These are phyloP conservation scores for Chromoteleia sp. DNA, from an alignment of 2,888 invertebrate species.

Conservation along the genomic window DNA sequence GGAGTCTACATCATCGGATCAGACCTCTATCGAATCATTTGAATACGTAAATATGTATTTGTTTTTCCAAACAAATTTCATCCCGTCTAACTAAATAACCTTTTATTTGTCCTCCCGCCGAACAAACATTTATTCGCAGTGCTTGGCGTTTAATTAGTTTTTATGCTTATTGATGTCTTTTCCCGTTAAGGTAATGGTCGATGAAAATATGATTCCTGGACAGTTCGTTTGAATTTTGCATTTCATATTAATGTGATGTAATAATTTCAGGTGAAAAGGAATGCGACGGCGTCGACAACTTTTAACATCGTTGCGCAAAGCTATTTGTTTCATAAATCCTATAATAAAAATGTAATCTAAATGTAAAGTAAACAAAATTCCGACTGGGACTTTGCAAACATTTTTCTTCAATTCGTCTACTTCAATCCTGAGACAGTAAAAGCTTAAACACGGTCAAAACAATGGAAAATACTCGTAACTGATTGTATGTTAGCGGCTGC, in stretches of 20 bases:
- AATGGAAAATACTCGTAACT: conserved; percentile 35
- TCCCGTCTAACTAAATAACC: conserved; percentile 35
- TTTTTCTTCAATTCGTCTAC: conserved; percentile 35
- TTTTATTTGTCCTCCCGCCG: conserved; percentile 17
- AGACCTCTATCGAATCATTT: conserved; percentile 48
- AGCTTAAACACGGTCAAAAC: conserved; percentile 15
- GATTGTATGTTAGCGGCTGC: conserved; percentile 14
- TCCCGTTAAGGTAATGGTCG: neutral
- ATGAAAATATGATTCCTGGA: neutral
- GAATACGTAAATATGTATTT: conserved; percentile 52
- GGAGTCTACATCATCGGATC: conserved; percentile 45
- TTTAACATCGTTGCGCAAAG: conserved; percentile 1
- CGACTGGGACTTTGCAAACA: conserved; percentile 5
- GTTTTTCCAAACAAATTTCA: conserved; percentile 48
- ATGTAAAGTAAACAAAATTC: conserved; percentile 24
- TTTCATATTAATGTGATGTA: too few relatives aligned
- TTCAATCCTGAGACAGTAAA: conserved; percentile 25
- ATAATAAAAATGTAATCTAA: conserved; percentile 21
- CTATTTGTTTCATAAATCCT: conserved; percentile 17
- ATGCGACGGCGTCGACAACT: conserved; percentile 1
- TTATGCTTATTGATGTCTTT: neutral
- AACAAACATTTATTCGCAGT: conserved; percentile 26
- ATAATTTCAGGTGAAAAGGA: too few relatives aligned
- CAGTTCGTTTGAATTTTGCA: too few relatives aligned
- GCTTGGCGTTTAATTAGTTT: conserved; percentile 25